Evolutionary conservation across 2,797 vertebrate species (phyloP), one percentile per base, ranked within the genome.

Genomic region (Sebastes taczanowskii): DNA sequence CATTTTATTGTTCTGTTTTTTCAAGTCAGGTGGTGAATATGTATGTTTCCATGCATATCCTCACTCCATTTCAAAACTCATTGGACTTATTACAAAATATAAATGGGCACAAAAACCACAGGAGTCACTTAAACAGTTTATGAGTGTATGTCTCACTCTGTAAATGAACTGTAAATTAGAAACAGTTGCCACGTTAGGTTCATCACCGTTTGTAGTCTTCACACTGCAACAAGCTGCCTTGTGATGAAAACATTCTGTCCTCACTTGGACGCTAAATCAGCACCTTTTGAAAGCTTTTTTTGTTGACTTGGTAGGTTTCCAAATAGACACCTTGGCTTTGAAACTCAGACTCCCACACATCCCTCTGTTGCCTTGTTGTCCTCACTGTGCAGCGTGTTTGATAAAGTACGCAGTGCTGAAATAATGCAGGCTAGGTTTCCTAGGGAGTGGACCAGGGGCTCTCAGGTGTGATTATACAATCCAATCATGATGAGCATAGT

Each of bases 331-430:
- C 32, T 22, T 76, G 67, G 27, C 86, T 86, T 65, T 80, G 22
- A 80, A 80, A 75, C 49, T 74, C 55, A 14, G 27, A n/a, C 77
- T 74, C 83, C 82, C 65, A 86, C 83, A 69, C 69, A 84, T 61
- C 25, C 23, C 67, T 70, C 34, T 58, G 38, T 46, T 34, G 71
- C 62, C 53, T 68, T 23, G n/a, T 71, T 71, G 49, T 81, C 52
- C 56, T 80, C 29, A 20, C 66, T 56, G 58, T 77, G 71, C 53
- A 46, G 23, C 20, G 42, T 62, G 18, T 60, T 25, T 42, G 16
- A 52, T 70, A 8, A 49, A 76, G 25, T 23, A 27, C 27, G 59
- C 34, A 27, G 29, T 42, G 63, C 25, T 80, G 30, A 58, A 77
- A 66, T 34, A 61, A 73, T 64, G 32, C 29, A 58, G 49, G 13